phyloP scores from a whole-genome alignment of 2,888 invertebrate genomes.

The Erebia epiphron region DNA sequence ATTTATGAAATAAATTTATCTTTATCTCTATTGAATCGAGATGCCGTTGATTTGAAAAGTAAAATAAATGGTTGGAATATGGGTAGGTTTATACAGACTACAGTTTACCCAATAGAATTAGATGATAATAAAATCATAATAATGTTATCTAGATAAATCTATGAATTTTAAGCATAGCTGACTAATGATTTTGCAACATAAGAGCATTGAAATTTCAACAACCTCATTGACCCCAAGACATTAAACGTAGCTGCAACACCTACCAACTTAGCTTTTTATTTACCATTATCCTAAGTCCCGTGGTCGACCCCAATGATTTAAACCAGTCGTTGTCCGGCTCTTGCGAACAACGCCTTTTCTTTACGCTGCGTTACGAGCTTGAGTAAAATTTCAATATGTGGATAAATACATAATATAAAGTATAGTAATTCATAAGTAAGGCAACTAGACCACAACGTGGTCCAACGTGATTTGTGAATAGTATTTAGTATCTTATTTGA shows the following conservation, averaged over 20 bases:
- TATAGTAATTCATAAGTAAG: not conserved
- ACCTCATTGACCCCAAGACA: not conserved
- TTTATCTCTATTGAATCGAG: too few relatives aligned
- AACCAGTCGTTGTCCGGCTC: conserved; percentile 15
- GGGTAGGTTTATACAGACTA: too few relatives aligned
- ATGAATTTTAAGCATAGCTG: too few relatives aligned
- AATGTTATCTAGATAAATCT: too few relatives aligned
- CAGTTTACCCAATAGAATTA: too few relatives aligned
- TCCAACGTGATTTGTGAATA: conserved; percentile 4
- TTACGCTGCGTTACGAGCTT: not conserved
- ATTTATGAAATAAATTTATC: too few relatives aligned
- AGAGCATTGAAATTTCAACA: not conserved
- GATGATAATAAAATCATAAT: too few relatives aligned
- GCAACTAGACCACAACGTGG: not conserved
- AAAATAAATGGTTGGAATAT: too few relatives aligned
- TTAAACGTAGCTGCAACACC: not conserved
- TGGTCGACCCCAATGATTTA: conserved; percentile 4
- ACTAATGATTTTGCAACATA: not conserved
- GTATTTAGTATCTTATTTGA: not conserved
- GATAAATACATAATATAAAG: not conserved
- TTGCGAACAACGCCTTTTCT: not conserved
- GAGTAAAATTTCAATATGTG: not conserved
- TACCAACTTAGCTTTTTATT: not conserved
- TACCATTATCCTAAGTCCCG: not conserved
- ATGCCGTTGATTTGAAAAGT: too few relatives aligned